These are phyloP conservation scores for Gavia stellata DNA, from an alignment of 2,113 vertebrate genomes.

Conservation along the genomic window DNA sequence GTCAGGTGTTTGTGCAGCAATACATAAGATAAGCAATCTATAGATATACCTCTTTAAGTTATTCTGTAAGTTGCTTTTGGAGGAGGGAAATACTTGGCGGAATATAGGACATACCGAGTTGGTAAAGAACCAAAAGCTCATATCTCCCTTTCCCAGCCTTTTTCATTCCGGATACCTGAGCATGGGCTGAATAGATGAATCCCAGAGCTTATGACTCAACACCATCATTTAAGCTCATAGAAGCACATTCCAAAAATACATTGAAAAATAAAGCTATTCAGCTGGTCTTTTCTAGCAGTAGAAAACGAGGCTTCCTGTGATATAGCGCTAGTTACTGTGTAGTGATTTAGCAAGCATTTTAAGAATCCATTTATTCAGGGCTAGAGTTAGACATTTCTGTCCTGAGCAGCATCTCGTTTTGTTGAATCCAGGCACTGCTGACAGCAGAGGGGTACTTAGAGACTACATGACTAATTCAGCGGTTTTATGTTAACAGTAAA, in stretches of 20 bases:
- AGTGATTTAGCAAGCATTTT: constrained; percentile 43
- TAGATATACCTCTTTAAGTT: not conserved
- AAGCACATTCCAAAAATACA: constrained; percentile 57
- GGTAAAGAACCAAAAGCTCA: not conserved
- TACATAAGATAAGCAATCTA: not conserved
- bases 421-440: not conserved
- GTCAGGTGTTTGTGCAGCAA: not conserved
- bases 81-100: not conserved
- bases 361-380: constrained; percentile 46
- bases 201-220: constrained; percentile 50
- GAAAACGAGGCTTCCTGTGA: constrained; percentile 2
- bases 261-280: constrained; percentile 45
- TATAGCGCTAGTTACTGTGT: not conserved
- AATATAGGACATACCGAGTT: not conserved
- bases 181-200: constrained; percentile 29
- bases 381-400: constrained; percentile 14
- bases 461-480: not conserved
- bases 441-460: not conserved
- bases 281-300: not conserved
- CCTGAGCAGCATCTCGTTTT: constrained; percentile 34
- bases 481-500: not conserved
- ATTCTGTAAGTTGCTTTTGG: not conserved
- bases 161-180: constrained; percentile 42
- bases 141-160: constrained; percentile 23
- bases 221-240: constrained; percentile 40